Base-by-base conservation (phyloP, 2,888 invertebrate genomes). In the Patella caerulea region DNA sequence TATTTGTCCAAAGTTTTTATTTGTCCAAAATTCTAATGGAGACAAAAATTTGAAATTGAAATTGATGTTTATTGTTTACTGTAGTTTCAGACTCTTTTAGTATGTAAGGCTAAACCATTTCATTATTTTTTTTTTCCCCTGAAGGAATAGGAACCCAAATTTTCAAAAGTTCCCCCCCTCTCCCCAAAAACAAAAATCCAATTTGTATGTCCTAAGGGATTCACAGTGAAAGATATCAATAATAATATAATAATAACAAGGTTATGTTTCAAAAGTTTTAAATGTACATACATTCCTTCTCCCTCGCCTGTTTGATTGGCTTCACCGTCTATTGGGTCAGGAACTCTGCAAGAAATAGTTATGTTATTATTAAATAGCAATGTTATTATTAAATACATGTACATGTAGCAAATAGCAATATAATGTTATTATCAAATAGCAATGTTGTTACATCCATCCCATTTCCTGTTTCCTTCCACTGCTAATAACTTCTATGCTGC, bases 221-320 rank as follows among this genome's bases (percentile, higher is more conserved):
- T 45, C 45, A 45, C 5, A 34, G 45, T 45, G 9, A 45, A 9
- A 45, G 9, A 45, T 7, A 45, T 9, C 45, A 45, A 45, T 45
- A 34, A 34, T 34, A 45, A 45, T 45, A 45, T 45, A 45, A 45
- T 9, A 45, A 45, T 9, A 45, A 45, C 45, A 45, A 45, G 9
- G 45, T 9, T 45, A 45, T 45, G 45, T 45, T 9, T 9, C 45
- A 9, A 45, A 45, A 9, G 9, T 45, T 9, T 45, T 7, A 45
- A 9, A 24, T 75, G 11, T 53, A 79, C 83, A 81, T 81, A 83
- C 83, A 83, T 83, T 75, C 74, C 79, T 78, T 81, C 83, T 24
- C 77, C 78, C 71, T 75, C 77, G 70, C 70, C 77, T 71, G 76
- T 73, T 55, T 71, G 71, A 55, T 71, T 71, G 54, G 73, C 77